phyloP scores from a whole-genome alignment of 2,888 invertebrate genomes.

The Parthenolecanium corni region DNA sequence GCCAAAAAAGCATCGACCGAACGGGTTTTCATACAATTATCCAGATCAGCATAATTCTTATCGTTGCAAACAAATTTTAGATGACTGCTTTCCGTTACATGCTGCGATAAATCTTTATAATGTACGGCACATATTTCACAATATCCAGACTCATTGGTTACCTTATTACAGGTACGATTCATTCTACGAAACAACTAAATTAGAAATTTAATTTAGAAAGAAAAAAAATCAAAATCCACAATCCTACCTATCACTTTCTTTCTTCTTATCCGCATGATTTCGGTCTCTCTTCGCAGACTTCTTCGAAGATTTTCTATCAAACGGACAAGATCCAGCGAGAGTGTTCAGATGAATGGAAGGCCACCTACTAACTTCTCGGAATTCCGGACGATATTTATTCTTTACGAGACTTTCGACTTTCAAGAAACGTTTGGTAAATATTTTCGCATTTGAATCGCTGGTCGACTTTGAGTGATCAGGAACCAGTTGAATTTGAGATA shows the following conservation, averaged over 20 bases:
- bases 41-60: slow-evolving; percentile 60
- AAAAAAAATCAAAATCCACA: neutral
- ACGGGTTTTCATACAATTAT: slow-evolving; percentile 55
- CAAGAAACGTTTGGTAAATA: slow-evolving; percentile 32
- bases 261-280: slow-evolving; percentile 20
- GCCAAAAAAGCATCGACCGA: slow-evolving; percentile 33
- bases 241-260: slow-evolving; percentile 17
- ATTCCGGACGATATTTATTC: slow-evolving; percentile 44
- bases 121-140: slow-evolving; percentile 71
- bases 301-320: slow-evolving; percentile 35
- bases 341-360: slow-evolving; percentile 45
- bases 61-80: slow-evolving; percentile 60
- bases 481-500: slow-evolving; percentile 10
- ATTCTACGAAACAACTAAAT: slow-evolving; percentile 7
- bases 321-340: slow-evolving; percentile 40
- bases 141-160: slow-evolving; percentile 45
- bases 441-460: slow-evolving; percentile 26
- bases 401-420: slow-evolving; percentile 33
- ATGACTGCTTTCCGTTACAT: slow-evolving; percentile 62
- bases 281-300: slow-evolving; percentile 7
- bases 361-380: slow-evolving; percentile 52
- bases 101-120: slow-evolving; percentile 56
- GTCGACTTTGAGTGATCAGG: neutral
- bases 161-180: slow-evolving; percentile 18
- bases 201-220: too few species aligned